Evolutionary conservation across 37 sponge, comb jelly and placozoan species (phyloP).

Genomic region (Halichondria panicea): DNA sequence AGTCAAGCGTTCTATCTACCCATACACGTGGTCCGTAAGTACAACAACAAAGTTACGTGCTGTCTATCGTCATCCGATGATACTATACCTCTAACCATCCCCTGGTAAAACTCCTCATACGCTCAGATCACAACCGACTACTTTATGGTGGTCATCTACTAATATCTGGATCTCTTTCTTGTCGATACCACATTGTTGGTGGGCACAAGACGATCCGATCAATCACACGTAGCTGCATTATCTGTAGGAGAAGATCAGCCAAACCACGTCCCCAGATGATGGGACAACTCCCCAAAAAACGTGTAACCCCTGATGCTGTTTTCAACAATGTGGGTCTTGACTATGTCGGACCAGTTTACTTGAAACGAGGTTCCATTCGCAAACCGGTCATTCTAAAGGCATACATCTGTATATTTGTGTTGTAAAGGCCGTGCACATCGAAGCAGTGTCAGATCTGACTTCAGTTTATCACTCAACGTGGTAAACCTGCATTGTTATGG

Average conservation of each 20-base stretch:
- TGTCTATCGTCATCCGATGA: conserved; percentile 36
- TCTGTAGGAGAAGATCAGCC: conserved; percentile 27
- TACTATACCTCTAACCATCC: conserved; percentile 23
- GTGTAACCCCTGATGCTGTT: conserved; percentile 13
- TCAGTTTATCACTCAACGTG: no score
- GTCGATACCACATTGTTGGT: conserved; percentile 30
- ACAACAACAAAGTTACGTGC: conserved; percentile 33
- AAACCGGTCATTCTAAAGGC: no score
- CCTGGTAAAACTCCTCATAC: conserved; percentile 18
- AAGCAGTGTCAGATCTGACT: no score
- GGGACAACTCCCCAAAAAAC: conserved; percentile 44
- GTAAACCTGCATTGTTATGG: no score
- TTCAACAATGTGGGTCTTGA: conserved; percentile 42
- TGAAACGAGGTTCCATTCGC: no score
- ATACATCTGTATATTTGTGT: no score
- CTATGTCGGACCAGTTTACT: conserved; percentile 45
- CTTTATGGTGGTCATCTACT: conserved; percentile 31
- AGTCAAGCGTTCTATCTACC: conserved; percentile 24
- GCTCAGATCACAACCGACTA: conserved; percentile 11
- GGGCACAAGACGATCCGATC: conserved; percentile 25
- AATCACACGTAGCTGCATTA: conserved; percentile 30
- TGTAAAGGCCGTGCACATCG: no score
- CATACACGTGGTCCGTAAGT: conserved; percentile 25
- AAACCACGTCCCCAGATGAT: conserved; percentile 22
- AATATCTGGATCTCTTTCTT: conserved; percentile 8